Base-by-base conservation (phyloP, 1,140 invertebrate genomes). In the Cherax destructor region DNA sequence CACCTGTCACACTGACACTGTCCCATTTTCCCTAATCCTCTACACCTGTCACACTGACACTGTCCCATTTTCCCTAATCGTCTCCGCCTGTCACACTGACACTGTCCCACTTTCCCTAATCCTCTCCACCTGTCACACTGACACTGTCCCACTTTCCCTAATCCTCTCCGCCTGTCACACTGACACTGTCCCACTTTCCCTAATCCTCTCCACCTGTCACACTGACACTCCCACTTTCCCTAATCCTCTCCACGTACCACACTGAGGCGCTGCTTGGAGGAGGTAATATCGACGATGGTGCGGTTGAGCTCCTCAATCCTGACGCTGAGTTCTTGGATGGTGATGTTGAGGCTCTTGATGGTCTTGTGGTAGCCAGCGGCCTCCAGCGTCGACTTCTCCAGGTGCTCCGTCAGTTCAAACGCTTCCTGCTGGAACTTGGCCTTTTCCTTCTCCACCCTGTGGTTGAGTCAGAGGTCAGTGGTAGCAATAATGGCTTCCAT, bases 251-350 rank as follows among this genome's bases (percentile, higher is more conserved):
- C 13, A 86, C 92, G 59, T 65, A 93, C 92, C 91, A 88, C 78
- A 74, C 79, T 91, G 77, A 93, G 91, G 49, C 92, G 92, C 85
- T 93, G 92, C 95, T 98, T 98, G 95, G 97, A 97, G 91, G 97
- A 98, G 85, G 98, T 98, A 94, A 99, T 98, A 94, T 99, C 98
- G 93, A 98, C 96, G 93, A 99, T 97, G 59, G 98, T 98, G 94
- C 98, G 97, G 95, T 98, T 98, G 89, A 99, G 94, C 95, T 99
- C 98, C 95, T 99, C 98, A 94, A 99, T 99, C 94, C 98, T 98
- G 94, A 99, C 96, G 94, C 97, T 97, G 88, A 98, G 95, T 94
- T 99, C 98, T 93, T 96, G 97, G 94, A 99, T 97, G 93, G 96
- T 96, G 93, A 99, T 95, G 95, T 99, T 98, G 92, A 99, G 95